A percentile compares a stretch with the other conserved stretches of the same genome.
phyloP scores from a whole-genome alignment of 1,140 invertebrate species.

The Tribolium madens region DNA sequence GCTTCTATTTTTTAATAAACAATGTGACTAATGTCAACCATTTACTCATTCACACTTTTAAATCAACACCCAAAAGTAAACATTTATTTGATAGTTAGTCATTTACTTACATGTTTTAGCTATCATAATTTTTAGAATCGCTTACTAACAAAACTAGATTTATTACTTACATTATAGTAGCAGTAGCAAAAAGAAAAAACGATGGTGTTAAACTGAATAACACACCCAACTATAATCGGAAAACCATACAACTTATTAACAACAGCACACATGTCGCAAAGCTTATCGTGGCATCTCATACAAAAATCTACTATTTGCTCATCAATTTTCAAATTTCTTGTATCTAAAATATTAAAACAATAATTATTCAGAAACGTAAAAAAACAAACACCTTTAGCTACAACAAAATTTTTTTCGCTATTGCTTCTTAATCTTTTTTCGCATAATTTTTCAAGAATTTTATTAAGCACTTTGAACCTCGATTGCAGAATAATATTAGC shows the following conservation, averaged over 20 bases:
- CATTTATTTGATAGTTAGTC: no score
- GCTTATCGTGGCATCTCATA: slow-evolving; percentile 3
- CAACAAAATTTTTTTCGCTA: neutral
- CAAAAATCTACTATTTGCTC: slow-evolving; percentile 5
- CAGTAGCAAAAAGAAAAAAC: slow-evolving; percentile 26
- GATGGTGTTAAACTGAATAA: slow-evolving; percentile 29
- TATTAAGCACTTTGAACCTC: neutral
- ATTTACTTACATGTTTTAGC: no score
- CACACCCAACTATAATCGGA: neutral
- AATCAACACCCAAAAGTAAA: no score
- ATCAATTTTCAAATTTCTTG: neutral
- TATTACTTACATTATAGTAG: slow-evolving; percentile 32
- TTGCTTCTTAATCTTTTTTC: neutral
- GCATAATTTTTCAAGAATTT: neutral
- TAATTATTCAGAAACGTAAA: neutral
- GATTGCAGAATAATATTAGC: neutral
- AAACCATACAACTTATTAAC: slow-evolving; percentile 25
- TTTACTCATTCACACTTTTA: no score
- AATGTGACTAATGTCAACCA: no score
- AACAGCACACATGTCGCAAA: neutral
- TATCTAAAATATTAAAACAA: neutral
- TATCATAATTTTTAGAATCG: no score
- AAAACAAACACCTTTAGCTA: neutral
- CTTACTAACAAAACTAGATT: no score
- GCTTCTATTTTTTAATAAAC: no score